phyloP scores from a whole-genome alignment of 1,140 invertebrate genomes.

The Leptinotarsa texana region DNA sequence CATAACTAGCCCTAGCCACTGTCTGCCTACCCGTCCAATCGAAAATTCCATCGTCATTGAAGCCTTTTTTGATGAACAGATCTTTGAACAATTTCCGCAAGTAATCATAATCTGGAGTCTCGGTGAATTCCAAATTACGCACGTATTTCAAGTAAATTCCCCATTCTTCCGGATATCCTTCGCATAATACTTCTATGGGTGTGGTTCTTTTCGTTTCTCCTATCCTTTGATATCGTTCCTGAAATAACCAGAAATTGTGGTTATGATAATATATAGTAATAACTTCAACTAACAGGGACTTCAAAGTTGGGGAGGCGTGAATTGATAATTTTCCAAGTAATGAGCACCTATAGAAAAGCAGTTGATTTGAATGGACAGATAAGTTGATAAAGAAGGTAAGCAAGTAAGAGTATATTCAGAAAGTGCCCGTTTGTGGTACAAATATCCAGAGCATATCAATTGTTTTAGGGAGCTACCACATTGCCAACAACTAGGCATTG shows the following conservation, averaged over 20 bases:
- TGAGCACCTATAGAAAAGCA: too few species aligned
- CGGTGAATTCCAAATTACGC: conserved; percentile 91
- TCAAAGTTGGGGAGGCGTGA: too few species aligned
- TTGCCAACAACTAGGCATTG: too few species aligned
- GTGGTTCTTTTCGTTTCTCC: conserved; percentile 98
- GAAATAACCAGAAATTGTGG: background rate
- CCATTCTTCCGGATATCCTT: conserved; percentile 95
- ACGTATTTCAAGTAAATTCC: conserved; percentile 84
- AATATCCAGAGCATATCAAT: too few species aligned
- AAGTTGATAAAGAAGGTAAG: too few species aligned
- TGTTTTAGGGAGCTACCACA: too few species aligned
- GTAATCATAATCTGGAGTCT: conserved; percentile 99
- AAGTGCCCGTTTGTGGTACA: too few species aligned
- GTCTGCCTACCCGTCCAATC: conserved; percentile 93
- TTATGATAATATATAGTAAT: too few species aligned
- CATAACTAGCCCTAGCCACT: background rate
- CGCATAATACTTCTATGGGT: conserved; percentile 95
- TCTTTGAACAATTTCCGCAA: conserved; percentile 93
- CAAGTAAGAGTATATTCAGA: too few species aligned
- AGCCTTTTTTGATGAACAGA: conserved; percentile 90
- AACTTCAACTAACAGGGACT: too few species aligned
- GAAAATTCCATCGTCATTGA: conserved; percentile 92
- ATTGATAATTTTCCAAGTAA: too few species aligned
- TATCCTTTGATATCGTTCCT: conserved; percentile 95
- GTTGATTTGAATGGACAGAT: too few species aligned